phyloP scores from a whole-genome alignment of 2,113 vertebrate species.

The Dasyurus viverrinus region DNA sequence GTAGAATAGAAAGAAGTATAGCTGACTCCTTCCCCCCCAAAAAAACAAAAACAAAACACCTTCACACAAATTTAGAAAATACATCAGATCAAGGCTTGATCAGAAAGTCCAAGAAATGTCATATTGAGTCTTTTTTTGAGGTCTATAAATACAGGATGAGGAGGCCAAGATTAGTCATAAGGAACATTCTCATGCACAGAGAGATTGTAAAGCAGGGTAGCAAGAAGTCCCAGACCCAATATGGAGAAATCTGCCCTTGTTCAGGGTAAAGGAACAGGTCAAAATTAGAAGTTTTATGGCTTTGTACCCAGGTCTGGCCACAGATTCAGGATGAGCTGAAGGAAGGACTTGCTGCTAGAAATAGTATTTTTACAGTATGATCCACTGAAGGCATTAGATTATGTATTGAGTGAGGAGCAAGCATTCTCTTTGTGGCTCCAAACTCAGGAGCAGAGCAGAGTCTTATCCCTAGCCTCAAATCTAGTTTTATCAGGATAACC shows the following conservation, averaged over 20 bases:
- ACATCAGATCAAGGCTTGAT: not conserved
- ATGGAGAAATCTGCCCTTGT: not conserved
- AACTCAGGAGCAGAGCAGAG: not conserved
- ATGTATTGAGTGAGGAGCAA: not conserved
- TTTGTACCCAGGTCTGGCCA: not conserved
- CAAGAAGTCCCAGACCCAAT: not conserved
- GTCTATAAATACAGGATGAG: not conserved
- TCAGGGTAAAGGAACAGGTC: not conserved
- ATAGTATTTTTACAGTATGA: not conserved
- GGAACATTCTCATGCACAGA: not conserved
- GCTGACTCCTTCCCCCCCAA: not conserved
- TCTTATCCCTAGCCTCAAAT: not conserved
- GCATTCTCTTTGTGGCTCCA: not conserved
- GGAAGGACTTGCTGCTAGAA: not conserved
- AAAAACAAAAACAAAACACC: not conserved
- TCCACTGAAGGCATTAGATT: not conserved
- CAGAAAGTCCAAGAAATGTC: not conserved
- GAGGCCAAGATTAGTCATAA: not conserved
- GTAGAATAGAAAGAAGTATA: not conserved
- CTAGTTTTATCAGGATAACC: not conserved
- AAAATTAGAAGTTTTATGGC: not conserved
- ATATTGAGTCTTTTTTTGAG: not conserved
- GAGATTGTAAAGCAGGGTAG: not conserved
- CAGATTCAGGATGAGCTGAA: not conserved
- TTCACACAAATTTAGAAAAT: not conserved